phyloP scores from a whole-genome alignment of 2,888 invertebrate genomes.

The Copidosoma aretas region DNA sequence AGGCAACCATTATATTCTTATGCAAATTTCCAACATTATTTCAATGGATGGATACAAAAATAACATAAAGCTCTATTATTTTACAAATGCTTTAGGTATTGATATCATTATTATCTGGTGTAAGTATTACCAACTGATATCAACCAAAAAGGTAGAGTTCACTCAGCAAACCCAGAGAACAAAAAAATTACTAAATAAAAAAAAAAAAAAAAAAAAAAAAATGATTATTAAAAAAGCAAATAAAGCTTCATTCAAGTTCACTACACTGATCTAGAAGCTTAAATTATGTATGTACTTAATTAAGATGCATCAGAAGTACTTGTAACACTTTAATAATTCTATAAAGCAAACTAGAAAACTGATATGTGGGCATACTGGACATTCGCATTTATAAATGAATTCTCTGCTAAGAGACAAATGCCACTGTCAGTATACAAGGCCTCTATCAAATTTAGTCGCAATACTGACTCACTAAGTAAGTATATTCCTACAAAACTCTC shows the following conservation, averaged over 20 bases:
- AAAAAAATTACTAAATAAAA: not conserved
- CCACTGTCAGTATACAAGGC: constrained; percentile 26
- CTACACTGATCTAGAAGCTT: not conserved
- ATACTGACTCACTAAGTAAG: constrained; percentile 16
- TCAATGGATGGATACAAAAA: not conserved
- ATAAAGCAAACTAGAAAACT: constrained; percentile 23
- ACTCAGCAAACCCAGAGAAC: too few species aligned
- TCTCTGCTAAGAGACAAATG: constrained; percentile 2
- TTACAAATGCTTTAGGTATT: too few species aligned
- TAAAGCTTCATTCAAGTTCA: not conserved
- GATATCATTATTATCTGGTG: too few species aligned
- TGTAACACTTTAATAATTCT: constrained; percentile 5
- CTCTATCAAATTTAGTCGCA: constrained; percentile 20
- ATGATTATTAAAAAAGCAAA: not conserved
- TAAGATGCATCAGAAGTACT: constrained; percentile 1
- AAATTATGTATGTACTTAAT: not conserved
- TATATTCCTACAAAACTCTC: constrained; percentile 7
- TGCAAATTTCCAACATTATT: too few species aligned
- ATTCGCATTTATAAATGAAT: not conserved
- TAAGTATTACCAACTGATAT: too few species aligned
- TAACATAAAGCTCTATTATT: not conserved
- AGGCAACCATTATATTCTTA: not conserved
- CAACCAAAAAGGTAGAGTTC: too few species aligned
- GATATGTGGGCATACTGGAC: not conserved
- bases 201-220: not conserved